Percentiles rank a stretch among this genome's conserved stretches.
Evolutionary conservation across 2,113 vertebrate genomes (phyloP).

Genomic region (Globicephala melas): DNA sequence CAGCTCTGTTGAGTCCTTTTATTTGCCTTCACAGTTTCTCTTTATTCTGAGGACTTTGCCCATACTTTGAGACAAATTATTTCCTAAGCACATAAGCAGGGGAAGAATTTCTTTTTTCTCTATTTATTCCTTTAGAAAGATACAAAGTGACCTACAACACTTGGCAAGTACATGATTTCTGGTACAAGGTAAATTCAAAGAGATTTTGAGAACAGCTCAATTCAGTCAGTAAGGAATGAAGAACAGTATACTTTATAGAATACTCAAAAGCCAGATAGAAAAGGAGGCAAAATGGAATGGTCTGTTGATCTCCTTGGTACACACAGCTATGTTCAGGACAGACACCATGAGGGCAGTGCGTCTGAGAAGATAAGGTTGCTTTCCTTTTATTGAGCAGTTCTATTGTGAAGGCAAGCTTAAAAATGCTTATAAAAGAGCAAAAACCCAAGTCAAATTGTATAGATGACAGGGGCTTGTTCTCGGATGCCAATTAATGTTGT

Average conservation of each 20-base stretch:
- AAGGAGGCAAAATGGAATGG: background rate
- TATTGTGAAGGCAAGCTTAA: slow-evolving; percentile 38
- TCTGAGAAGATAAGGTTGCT: background rate
- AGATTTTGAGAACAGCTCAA: background rate
- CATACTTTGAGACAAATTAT: background rate
- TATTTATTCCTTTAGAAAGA: background rate
- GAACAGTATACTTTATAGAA: slow-evolving; percentile 24
- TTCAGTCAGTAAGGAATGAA: slow-evolving; percentile 22
- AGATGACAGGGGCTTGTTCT: slow-evolving; percentile 66
- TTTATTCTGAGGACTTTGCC: slow-evolving; percentile 1
- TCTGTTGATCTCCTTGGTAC: background rate
- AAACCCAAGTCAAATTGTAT: slow-evolving; percentile 57
- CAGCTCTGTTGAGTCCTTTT: background rate
- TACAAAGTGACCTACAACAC: slow-evolving; percentile 24
- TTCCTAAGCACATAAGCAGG: background rate
- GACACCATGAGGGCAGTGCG: background rate
- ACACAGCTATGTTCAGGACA: background rate
- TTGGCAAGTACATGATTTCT: slow-evolving; percentile 45
- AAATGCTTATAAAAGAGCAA: slow-evolving; percentile 43
- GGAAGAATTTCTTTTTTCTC: background rate
- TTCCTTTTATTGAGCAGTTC: background rate
- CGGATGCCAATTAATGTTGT: slow-evolving; percentile 81
- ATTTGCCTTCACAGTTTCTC: background rate
- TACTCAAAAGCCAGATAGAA: background rate
- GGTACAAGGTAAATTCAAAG: slow-evolving; percentile 38